Percentiles rank a stretch among this genome's conserved stretches.
Evolutionary conservation across 23 tunicate species (phyloP).

Genomic region (Oikopleura albicans): DNA sequence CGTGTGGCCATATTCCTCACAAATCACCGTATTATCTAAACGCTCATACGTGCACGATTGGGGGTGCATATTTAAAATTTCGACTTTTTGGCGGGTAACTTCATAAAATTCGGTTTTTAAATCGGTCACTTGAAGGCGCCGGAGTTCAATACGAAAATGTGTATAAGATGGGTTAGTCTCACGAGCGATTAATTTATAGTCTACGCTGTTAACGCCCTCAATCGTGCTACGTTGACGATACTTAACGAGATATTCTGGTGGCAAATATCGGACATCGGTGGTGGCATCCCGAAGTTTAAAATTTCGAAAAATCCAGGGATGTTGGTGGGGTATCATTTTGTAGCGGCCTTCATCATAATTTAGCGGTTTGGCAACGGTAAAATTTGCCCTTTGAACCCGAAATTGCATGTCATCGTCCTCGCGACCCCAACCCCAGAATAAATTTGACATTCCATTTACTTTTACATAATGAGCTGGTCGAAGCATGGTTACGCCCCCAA

Average conservation of each 20-base stretch:
- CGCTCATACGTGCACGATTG: neutral
- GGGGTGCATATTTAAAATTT: neutral
- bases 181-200: neutral
- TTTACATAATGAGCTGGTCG: constrained; percentile 22
- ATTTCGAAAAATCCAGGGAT: constrained; percentile 84
- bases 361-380: neutral
- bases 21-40: neutral
- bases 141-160: neutral
- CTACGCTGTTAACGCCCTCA: neutral
- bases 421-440: constrained; percentile 99
- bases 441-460: constrained; percentile 75
- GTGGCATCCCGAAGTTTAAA: neutral
- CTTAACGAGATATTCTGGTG: constrained; percentile 4
- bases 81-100: neutral
- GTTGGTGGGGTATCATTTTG: constrained; percentile 78
- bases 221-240: neutral
- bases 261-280: constrained; percentile 15
- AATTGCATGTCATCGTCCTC: constrained; percentile 94
- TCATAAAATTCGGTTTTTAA: neutral
- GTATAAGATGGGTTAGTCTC: neutral
- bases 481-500: constrained; percentile 85
- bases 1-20: constrained; percentile 13
- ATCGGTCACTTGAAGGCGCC: neutral
- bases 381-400: constrained; percentile 25
- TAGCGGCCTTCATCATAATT: constrained; percentile 38